These are phyloP conservation scores for Melanophora roralis DNA, from an alignment of 2,888 invertebrate genomes.

Conservation along the genomic window DNA sequence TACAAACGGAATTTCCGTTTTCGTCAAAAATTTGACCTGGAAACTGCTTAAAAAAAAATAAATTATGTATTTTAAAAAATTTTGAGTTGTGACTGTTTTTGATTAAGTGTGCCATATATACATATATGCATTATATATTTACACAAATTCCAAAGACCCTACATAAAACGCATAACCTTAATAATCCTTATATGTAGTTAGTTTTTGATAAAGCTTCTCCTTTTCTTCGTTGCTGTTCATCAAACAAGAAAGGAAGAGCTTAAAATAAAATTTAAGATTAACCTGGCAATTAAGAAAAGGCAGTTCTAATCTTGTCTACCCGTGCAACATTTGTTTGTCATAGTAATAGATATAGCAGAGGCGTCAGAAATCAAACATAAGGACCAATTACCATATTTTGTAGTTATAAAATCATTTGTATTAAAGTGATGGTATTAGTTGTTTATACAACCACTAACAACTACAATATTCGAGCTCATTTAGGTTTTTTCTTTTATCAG, in stretches of 20 bases:
- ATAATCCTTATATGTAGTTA: neutral
- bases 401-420: conserved; percentile 17
- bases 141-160: too few species aligned
- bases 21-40: too few species aligned
- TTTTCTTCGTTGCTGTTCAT: neutral
- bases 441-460: neutral
- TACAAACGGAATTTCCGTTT: too few species aligned
- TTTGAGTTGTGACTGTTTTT: too few species aligned
- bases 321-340: neutral
- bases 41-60: too few species aligned
- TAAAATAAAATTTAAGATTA: conserved; percentile 37
- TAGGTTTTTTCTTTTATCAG: neutral
- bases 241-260: conserved; percentile 42
- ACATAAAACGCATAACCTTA: too few species aligned
- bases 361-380: conserved; percentile 21
- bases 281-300: conserved; percentile 22
- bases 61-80: too few species aligned
- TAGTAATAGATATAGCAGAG: too few species aligned
- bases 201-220: conserved; percentile 2
- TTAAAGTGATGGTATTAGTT: neutral
- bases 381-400: conserved; percentile 30
- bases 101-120: too few species aligned
- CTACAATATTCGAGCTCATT: neutral
- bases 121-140: too few species aligned
- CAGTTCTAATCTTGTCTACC: neutral